Percentiles rank a stretch among this genome's conserved stretches.
These are phyloP conservation scores for Drosophila acutilabella DNA, from an alignment of 2,888 invertebrate genomes.

Conservation along the genomic window DNA sequence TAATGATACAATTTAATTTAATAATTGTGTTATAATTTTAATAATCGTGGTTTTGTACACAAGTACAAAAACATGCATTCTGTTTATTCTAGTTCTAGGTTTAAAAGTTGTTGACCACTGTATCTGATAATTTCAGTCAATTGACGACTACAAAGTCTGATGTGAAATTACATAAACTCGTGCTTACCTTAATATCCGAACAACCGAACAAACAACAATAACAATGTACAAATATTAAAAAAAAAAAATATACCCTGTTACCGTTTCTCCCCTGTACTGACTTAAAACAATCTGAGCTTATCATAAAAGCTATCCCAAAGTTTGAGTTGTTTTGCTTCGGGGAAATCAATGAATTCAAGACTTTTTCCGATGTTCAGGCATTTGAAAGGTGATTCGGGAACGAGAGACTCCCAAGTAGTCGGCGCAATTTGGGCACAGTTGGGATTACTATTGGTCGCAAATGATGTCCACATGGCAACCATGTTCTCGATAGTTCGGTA, in stretches of 20 bases:
- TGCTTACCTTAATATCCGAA: background rate
- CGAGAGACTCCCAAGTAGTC: slow-evolving; percentile 52
- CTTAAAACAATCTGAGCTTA: slow-evolving; percentile 44
- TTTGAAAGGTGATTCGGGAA: slow-evolving; percentile 19
- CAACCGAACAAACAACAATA: background rate
- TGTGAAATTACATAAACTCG: background rate
- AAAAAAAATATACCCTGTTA: background rate
- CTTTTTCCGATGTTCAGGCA: slow-evolving; percentile 78
- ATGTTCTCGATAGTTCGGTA: slow-evolving; percentile 77
- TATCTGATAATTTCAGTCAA: background rate
- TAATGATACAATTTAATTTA: too few relatives aligned
- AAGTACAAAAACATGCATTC: too few relatives aligned
- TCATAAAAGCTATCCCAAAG: slow-evolving; percentile 81
- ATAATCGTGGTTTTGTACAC: too few relatives aligned
- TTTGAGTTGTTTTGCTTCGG: slow-evolving; percentile 75
- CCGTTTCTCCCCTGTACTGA: background rate
- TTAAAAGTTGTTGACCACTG: background rate
- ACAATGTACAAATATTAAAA: background rate
- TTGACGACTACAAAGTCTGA: background rate
- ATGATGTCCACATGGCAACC: slow-evolving; percentile 76
- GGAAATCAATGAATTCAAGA: slow-evolving; percentile 75
- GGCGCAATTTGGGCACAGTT: slow-evolving; percentile 62
- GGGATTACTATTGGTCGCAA: slow-evolving; percentile 75
- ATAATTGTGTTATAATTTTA: too few relatives aligned
- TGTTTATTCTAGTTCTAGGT: too few relatives aligned